These are phyloP conservation scores for Myoxocephalus aenaeus DNA, from an alignment of 2,797 vertebrate species.

Conservation along the genomic window DNA sequence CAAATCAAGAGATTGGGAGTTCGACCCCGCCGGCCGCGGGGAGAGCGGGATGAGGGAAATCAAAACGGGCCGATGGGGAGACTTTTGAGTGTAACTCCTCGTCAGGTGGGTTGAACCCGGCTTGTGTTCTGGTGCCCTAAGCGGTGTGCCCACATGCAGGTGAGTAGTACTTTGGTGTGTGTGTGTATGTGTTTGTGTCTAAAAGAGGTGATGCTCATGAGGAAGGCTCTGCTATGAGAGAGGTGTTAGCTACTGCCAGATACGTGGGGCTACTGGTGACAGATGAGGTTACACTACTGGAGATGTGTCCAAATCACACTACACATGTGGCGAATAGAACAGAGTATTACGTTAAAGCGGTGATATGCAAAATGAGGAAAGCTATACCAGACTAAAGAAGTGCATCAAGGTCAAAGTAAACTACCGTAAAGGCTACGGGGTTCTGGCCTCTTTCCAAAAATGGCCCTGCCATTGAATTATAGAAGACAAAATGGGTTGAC, in stretches of 20 bases:
- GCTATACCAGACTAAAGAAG: constrained; percentile 79
- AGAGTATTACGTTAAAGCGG: constrained; percentile 77
- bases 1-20: constrained; percentile 44
- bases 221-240: constrained; percentile 77
- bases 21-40: constrained; percentile 28
- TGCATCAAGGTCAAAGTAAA: constrained; percentile 85
- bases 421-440: constrained; percentile 84
- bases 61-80: constrained; percentile 53
- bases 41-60: constrained; percentile 60
- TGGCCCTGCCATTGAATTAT: constrained; percentile 84
- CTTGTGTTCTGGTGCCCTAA: constrained; percentile 83
- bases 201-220: constrained; percentile 75
- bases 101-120: constrained; percentile 69
- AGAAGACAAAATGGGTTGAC: constrained; percentile 78
- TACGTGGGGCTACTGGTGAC: constrained; percentile 80
- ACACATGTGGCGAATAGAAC: constrained; percentile 78
- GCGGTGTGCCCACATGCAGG: constrained; percentile 84
- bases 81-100: constrained; percentile 48
- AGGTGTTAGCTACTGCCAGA: constrained; percentile 82
- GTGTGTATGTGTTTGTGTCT: constrained; percentile 64
- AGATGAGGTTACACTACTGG: constrained; percentile 79
- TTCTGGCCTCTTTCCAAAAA: constrained; percentile 84
- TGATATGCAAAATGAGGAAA: constrained; percentile 80
- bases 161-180: constrained; percentile 77
- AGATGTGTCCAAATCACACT: constrained; percentile 79